Evolutionary conservation across 2,113 vertebrate genomes (phyloP).

Genomic region (Osmerus mordax): DNA sequence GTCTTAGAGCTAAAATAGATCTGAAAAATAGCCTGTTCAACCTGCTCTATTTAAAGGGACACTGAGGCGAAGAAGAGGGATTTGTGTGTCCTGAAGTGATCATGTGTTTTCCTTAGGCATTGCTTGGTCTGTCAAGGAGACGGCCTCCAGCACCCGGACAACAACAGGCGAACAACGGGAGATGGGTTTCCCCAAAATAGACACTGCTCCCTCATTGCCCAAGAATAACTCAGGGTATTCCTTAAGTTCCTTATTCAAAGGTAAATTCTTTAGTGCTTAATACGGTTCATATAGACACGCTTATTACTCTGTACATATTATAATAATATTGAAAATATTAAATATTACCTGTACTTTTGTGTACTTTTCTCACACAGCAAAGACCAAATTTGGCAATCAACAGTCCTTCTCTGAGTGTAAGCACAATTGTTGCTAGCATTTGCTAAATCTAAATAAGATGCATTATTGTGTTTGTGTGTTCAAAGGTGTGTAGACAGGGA

Average conservation of each 20-base stretch:
- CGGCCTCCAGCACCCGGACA: conserved; percentile 72
- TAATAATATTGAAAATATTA: background rate
- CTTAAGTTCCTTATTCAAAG: conserved; percentile 91
- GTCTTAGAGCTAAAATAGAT: no score
- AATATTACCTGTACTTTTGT: background rate
- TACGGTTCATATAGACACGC: no score
- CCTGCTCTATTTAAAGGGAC: no score
- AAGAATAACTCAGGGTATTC: conserved; percentile 84
- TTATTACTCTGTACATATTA: no score
- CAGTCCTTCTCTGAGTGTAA: conserved; percentile 85
- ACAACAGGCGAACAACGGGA: conserved; percentile 63
- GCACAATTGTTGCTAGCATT: conserved; percentile 22
- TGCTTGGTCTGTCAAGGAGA: conserved; percentile 92
- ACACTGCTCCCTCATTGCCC: conserved; percentile 63
- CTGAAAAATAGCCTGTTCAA: no score
- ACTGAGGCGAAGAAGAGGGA: no score
- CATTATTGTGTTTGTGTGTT: background rate
- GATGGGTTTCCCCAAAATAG: conserved; percentile 72
- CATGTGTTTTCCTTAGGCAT: conserved; percentile 75
- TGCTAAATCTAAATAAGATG: background rate
- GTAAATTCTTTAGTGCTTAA: conserved; percentile 53
- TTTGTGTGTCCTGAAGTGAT: no score
- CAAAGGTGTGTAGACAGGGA: no score
- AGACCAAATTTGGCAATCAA: conserved; percentile 77
- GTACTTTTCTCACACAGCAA: conserved; percentile 66